Percentiles rank a stretch among this genome's conserved stretches.
phyloP scores from a whole-genome alignment of 2,113 vertebrate genomes.

The Serilophus lunatus region DNA sequence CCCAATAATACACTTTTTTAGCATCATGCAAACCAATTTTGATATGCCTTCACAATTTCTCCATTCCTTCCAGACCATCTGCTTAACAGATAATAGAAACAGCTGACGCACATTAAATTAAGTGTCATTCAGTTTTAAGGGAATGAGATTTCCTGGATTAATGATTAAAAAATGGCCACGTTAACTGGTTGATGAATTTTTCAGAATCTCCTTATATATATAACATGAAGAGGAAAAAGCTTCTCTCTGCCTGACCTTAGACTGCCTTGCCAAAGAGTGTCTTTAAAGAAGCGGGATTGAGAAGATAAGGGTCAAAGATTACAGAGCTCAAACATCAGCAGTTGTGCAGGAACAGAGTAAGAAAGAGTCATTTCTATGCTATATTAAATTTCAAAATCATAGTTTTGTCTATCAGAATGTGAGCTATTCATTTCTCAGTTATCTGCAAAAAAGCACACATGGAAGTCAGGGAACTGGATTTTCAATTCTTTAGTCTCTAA shows the following conservation, averaged over 20 bases:
- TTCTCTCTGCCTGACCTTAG: background rate
- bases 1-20: background rate
- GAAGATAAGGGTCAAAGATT: background rate
- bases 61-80: background rate
- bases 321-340: background rate
- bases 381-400: background rate
- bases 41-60: conserved; percentile 8
- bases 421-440: background rate
- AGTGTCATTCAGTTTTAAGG: background rate
- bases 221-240: background rate
- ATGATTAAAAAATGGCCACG: background rate
- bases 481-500: background rate
- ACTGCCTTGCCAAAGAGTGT: background rate
- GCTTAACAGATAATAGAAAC: conserved; percentile 6
- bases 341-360: background rate
- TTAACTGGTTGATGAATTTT: conserved; percentile 1
- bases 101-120: background rate
- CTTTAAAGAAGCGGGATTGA: background rate
- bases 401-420: background rate
- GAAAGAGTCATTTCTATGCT: background rate
- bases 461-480: background rate
- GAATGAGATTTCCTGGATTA: conserved; percentile 7
- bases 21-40: background rate
- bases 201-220: background rate
- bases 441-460: background rate